Conservation (phyloP, 37 sponge, comb jelly and placozoan species). For the Dysidea cf. avara region DNA sequence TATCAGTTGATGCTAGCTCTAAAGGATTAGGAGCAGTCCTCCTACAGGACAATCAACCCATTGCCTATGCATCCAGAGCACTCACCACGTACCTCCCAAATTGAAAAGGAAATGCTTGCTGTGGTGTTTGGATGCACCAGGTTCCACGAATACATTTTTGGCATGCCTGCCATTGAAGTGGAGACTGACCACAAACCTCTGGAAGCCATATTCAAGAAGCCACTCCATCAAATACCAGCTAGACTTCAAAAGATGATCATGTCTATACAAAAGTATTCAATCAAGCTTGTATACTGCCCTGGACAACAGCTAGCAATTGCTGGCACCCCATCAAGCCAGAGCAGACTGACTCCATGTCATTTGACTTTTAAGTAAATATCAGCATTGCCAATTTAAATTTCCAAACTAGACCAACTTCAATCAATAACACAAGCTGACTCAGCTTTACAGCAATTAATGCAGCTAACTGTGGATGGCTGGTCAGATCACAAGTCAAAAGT, state of each 20-base stretch:
- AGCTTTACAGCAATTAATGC: too few species aligned
- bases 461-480: slow-evolving; percentile 12
- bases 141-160: too few species aligned
- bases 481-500: slow-evolving; percentile 7
- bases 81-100: neutral
- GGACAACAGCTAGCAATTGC: neutral
- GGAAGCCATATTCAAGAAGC: too few species aligned
- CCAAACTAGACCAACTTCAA: neutral
- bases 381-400: neutral
- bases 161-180: too few species aligned
- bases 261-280: slow-evolving; percentile 4
- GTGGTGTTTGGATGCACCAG: neutral
- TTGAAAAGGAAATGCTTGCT: slow-evolving; percentile 1
- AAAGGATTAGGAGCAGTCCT: too few species aligned
- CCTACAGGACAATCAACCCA: too few species aligned
- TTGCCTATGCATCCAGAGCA: slow-evolving; percentile 7
- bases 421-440: neutral
- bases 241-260: slow-evolving; percentile 4
- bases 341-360: neutral
- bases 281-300: neutral
- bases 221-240: too few species aligned
- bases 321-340: neutral
- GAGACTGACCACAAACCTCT: too few species aligned
- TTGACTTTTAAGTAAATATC: neutral
- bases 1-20: too few species aligned